A percentile compares a stretch with the other conserved stretches of the same genome.
Conservation (phyloP, 2,113 vertebrate species). For the Perca schrenkii region DNA sequence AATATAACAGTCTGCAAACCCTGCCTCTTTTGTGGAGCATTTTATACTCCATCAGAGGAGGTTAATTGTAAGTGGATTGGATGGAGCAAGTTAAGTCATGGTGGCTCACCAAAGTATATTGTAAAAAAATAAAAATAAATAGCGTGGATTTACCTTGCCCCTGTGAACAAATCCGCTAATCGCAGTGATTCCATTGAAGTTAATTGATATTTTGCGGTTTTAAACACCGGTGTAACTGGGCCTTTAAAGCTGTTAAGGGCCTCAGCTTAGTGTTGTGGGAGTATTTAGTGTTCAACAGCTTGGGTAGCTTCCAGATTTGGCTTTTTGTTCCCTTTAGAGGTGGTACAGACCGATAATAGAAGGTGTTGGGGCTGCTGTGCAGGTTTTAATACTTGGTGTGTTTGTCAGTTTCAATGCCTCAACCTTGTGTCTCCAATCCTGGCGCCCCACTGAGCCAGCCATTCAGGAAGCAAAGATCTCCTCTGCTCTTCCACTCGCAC, state of each 20-base stretch:
- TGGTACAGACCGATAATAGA: not conserved
- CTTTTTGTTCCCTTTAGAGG: conserved; percentile 13
- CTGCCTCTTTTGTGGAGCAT: not conserved
- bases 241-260: not conserved
- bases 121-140: not conserved
- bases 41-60: not conserved
- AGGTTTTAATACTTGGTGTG: conserved; percentile 6
- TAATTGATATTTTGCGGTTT: not conserved
- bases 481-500: conserved; percentile 44
- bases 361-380: not conserved
- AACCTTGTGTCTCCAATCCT: not conserved
- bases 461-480: conserved; percentile 6
- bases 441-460: conserved; percentile 13
- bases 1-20: not conserved
- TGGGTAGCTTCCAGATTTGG: conserved; percentile 8
- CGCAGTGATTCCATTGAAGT: not conserved
- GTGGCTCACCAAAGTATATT: no score
- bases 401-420: conserved; percentile 9
- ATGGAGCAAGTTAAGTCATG: not conserved
- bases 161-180: not conserved
- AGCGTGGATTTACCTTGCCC: not conserved
- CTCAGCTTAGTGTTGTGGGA: not conserved
- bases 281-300: not conserved
- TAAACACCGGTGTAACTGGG: not conserved
- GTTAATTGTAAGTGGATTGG: not conserved